A percentile compares a stretch with the other conserved stretches of the same genome.
phyloP scores from a whole-genome alignment of 37 sponge, comb jelly and placozoan genomes.

The Crambe crambe region DNA sequence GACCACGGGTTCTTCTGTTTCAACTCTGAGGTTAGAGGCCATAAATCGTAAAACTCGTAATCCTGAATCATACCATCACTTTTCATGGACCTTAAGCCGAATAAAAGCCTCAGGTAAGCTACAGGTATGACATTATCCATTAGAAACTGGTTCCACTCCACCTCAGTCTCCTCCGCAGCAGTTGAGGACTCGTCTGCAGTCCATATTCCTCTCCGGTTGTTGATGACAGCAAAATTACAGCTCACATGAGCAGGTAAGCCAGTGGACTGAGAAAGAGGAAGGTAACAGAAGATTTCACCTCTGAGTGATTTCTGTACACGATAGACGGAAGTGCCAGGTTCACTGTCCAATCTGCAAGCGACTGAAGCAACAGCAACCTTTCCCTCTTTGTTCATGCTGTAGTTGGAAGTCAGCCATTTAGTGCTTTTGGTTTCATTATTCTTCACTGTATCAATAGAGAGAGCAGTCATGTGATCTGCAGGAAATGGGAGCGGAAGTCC shows the following conservation, averaged over 20 bases:
- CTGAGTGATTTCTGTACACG: too few relatives aligned
- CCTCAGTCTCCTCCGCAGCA: conserved; percentile 1
- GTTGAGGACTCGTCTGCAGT: conserved; percentile 8
- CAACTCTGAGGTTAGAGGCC: conserved; percentile 24
- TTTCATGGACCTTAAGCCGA: conserved; percentile 9
- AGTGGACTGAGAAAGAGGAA: conserved; percentile 35
- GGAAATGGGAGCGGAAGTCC: too few relatives aligned
- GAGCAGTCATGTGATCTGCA: too few relatives aligned
- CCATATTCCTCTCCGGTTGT: conserved; percentile 71
- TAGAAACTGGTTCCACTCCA: conserved; percentile 36
- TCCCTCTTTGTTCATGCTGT: too few relatives aligned
- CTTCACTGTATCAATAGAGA: too few relatives aligned
- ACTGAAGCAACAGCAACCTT: not conserved
- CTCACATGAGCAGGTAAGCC: conserved; percentile 72
- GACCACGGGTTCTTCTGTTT: conserved; percentile 25
- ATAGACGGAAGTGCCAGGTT: not conserved
- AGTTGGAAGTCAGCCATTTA: too few relatives aligned
- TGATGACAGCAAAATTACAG: conserved; percentile 61
- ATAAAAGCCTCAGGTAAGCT: conserved; percentile 36
- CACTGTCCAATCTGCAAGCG: not conserved
- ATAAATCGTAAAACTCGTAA: conserved; percentile 24
- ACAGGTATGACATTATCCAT: conserved; percentile 35
- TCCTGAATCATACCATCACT: not conserved
- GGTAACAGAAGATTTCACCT: conserved; percentile 51
- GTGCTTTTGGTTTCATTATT: too few relatives aligned